phyloP scores from a whole-genome alignment of 2,113 vertebrate genomes.

The Polyodon spathula region DNA sequence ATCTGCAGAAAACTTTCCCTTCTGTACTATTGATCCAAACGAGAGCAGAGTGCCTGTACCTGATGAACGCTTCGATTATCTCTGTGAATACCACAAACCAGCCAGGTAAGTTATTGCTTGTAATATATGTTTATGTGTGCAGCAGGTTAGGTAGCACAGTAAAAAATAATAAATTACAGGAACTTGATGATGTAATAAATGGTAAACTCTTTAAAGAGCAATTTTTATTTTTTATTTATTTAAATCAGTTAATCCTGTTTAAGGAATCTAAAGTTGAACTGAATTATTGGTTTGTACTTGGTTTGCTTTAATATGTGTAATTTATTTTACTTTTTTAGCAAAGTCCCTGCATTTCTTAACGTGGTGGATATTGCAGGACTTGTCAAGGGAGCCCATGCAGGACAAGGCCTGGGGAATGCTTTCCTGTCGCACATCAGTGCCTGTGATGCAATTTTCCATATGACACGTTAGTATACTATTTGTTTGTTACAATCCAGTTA shows the following conservation, averaged over 20 bases:
- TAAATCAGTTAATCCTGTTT: too few relatives aligned
- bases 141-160: too few relatives aligned
- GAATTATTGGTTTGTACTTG: too few relatives aligned
- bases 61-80: conserved; percentile 84
- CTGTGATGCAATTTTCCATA: conserved; percentile 92
- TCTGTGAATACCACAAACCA: conserved; percentile 83
- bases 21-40: conserved; percentile 93
- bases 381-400: conserved; percentile 89
- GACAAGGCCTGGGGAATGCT: conserved; percentile 92
- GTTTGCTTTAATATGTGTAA: too few relatives aligned
- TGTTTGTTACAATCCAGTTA: too few relatives aligned
- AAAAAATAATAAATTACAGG: too few relatives aligned
- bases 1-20: conserved; percentile 84
- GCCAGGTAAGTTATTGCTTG: conserved; percentile 60
- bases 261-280: too few relatives aligned
- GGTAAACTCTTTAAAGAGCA: too few relatives aligned
- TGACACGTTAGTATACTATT: conserved; percentile 74
- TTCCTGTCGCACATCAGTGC: conserved; percentile 97
- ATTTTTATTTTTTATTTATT: too few relatives aligned
- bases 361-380: conserved; percentile 96
- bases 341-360: conserved; percentile 94
- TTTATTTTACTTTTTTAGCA: conserved; percentile 61
- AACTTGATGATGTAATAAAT: too few relatives aligned
- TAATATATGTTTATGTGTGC: too few relatives aligned
- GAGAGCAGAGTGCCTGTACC: conserved; percentile 91